Conservation (phyloP, 1,140 invertebrate species). For the Drosophila seguyi region DNA sequence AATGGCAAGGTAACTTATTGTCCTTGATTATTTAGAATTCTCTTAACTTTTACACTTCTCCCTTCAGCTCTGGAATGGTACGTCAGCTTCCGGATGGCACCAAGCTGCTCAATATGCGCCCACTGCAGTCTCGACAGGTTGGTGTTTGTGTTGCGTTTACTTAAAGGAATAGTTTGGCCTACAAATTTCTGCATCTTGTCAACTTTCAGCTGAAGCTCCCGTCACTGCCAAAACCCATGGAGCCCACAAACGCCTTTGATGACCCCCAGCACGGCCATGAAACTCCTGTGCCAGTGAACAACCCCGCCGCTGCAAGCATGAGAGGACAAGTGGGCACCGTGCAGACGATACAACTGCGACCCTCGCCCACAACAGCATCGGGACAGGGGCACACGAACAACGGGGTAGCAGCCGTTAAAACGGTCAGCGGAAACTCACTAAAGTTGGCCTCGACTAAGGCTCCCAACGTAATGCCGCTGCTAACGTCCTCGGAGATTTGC, state of each 20-base stretch:
- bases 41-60: neutral
- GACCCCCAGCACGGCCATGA: slow-evolving; percentile 52
- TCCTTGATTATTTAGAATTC: neutral
- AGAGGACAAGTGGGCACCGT: slow-evolving; percentile 71
- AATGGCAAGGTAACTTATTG: slow-evolving; percentile 57
- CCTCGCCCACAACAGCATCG: slow-evolving; percentile 37
- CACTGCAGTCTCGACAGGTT: slow-evolving; percentile 69
- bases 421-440: slow-evolving; percentile 6
- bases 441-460: slow-evolving; percentile 36
- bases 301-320: slow-evolving; percentile 40
- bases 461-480: slow-evolving; percentile 69
- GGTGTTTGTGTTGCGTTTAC: slow-evolving; percentile 5
- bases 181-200: neutral
- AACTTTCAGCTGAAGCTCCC: slow-evolving; percentile 59
- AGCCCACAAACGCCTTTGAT: slow-evolving; percentile 24
- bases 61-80: slow-evolving; percentile 63
- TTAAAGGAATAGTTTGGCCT: neutral
- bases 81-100: slow-evolving; percentile 71
- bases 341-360: slow-evolving; percentile 67
- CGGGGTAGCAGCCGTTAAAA: slow-evolving; percentile 38
- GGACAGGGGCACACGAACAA: slow-evolving; percentile 39
- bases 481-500: slow-evolving; percentile 76
- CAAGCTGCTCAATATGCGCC: slow-evolving; percentile 71
- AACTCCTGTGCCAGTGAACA: slow-evolving; percentile 8
- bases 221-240: slow-evolving; percentile 19